These are phyloP conservation scores for Tupaia chinensis DNA, from an alignment of 2,113 vertebrate species.

Conservation along the genomic window DNA sequence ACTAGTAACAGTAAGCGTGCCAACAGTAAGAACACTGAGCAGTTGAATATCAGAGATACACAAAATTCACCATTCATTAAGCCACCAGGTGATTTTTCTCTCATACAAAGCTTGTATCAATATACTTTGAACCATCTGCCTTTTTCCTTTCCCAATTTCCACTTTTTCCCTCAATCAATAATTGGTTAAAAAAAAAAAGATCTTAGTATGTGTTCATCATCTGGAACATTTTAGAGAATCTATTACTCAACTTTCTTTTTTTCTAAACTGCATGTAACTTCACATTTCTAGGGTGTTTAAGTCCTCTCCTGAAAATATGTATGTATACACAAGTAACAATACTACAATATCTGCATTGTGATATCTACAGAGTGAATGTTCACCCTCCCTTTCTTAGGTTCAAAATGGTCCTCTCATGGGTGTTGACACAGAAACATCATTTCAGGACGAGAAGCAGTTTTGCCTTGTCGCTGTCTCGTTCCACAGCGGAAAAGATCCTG, in stretches of 20 bases:
- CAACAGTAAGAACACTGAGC: not conserved
- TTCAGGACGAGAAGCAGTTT: not conserved
- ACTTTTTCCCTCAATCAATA: not conserved
- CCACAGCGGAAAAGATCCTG: not conserved
- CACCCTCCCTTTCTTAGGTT: not conserved
- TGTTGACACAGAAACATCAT: not conserved
- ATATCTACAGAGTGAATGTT: not conserved
- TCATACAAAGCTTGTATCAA: not conserved
- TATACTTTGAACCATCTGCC: not conserved
- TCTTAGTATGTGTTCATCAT: not conserved
- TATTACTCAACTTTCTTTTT: not conserved
- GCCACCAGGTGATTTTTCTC: not conserved
- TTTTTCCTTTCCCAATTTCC: not conserved
- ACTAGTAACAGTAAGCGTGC: not conserved
- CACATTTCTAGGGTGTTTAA: not conserved
- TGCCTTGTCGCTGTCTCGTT: not conserved
- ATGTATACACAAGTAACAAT: not conserved
- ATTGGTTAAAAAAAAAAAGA: not conserved
- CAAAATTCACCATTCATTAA: not conserved
- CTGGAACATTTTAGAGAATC: slow-evolving; percentile 28
- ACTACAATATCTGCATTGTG: not conserved
- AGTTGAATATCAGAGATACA: not conserved
- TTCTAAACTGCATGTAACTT: not conserved
- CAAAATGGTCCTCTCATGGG: not conserved
- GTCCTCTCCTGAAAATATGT: not conserved